phyloP scores from a whole-genome alignment of 2,888 invertebrate genomes.

The Apomyelois bistriatella region DNA sequence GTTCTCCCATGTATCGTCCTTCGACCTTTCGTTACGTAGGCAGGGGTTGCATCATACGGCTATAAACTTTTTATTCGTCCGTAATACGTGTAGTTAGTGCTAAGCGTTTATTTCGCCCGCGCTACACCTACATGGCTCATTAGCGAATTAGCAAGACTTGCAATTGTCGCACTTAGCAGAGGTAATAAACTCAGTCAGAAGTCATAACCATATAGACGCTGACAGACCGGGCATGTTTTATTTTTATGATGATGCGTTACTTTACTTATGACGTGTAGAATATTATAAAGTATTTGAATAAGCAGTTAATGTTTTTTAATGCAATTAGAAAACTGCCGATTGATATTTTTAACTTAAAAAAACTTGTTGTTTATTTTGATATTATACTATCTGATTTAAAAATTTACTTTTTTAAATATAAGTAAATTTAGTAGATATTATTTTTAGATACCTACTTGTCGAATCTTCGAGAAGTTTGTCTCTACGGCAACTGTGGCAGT shows the following conservation, averaged over 20 bases:
- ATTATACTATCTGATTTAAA: too few species aligned
- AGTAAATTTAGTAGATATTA: too few species aligned
- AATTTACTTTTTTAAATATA: too few species aligned
- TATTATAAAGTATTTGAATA: too few species aligned
- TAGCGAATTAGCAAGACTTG: slow-evolving; percentile 74
- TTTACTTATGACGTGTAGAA: not conserved
- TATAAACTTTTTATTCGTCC: slow-evolving; percentile 49
- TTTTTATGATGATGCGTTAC: not conserved
- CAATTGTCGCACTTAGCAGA: slow-evolving; percentile 65
- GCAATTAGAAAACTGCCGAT: too few species aligned
- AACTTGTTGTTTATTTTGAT: too few species aligned
- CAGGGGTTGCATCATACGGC: slow-evolving; percentile 39
- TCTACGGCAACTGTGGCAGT: slow-evolving; percentile 29
- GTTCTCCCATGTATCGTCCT: slow-evolving; percentile 43
- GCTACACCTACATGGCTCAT: slow-evolving; percentile 77
- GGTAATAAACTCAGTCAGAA: slow-evolving; percentile 63
- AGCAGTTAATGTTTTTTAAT: too few species aligned
- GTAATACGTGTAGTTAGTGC: slow-evolving; percentile 58
- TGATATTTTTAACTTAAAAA: too few species aligned
- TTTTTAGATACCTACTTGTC: too few species aligned
- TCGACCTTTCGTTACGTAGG: not conserved
- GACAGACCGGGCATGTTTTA: slow-evolving; percentile 36
- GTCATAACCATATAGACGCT: slow-evolving; percentile 37
- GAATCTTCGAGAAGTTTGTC: slow-evolving; percentile 25
- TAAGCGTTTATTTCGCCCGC: slow-evolving; percentile 72